Conservation (phyloP, 1,140 invertebrate genomes). For the Pogonomyrmex barbatus region DNA sequence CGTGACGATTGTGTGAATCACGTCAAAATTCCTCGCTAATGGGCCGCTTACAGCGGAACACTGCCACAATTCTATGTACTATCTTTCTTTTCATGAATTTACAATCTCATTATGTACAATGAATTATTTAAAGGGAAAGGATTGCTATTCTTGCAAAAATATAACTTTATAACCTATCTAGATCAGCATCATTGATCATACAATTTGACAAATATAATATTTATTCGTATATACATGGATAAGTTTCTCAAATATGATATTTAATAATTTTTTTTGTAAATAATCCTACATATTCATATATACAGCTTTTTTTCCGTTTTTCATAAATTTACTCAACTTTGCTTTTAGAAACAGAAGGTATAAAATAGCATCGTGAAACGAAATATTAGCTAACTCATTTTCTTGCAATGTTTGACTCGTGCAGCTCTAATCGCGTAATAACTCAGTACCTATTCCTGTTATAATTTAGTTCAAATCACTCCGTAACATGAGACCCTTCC, state of each 20-base stretch:
- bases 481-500: conserved; percentile 50
- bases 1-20: conserved; percentile 74
- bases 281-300: background rate
- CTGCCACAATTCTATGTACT: conserved; percentile 47
- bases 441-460: conserved; percentile 74
- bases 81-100: conserved; percentile 61
- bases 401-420: background rate
- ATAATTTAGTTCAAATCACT: conserved; percentile 76
- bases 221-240: background rate
- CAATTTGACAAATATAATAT: background rate
- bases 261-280: background rate
- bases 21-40: conserved; percentile 82
- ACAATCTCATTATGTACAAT: conserved; percentile 65
- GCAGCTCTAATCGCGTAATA: conserved; percentile 66
- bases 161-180: background rate
- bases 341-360: background rate
- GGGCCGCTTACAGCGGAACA: conserved; percentile 74
- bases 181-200: background rate
- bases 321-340: conserved; percentile 1
- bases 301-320: background rate
- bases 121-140: conserved; percentile 34
- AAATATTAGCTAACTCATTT: conserved; percentile 30
- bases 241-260: background rate
- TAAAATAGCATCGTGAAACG: background rate
- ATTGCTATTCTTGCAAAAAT: background rate